Base-by-base conservation (phyloP, 2,888 invertebrate species). In the Tetramorium bicarinatum region DNA sequence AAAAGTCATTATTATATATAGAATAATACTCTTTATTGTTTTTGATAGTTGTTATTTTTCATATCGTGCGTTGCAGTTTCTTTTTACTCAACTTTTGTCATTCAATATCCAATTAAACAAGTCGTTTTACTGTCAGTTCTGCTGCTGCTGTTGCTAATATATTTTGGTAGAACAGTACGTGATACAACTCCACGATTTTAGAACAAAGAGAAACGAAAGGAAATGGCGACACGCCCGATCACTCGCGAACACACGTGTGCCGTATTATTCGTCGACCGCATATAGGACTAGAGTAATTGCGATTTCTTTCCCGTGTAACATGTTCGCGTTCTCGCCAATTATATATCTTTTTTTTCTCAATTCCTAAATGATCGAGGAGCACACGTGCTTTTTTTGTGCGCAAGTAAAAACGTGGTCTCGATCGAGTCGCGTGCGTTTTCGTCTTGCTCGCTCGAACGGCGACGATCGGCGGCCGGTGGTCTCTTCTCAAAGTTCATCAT, bases 1-100 rank as follows among this genome's bases (percentile, higher is more conserved):
- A 88, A 87, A 89, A 92, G 90, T 86, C 89, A 90, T 92, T 91
- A 87, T 92, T 93, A 93, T 94, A 93, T 94, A 94, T 95, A 95
- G 94, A 95, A 95, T 95, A 95, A 94, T 94, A 95, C 94, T 95
- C 95, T 95, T 95, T 94, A 94, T 95, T 94, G 92, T 94, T 94
- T 94, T 94, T 94, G 93, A 94, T 94, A 93, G 93, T 93, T 93
- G 91, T 93, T 93, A 91, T 93, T 87, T 82, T 87, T 93, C 94
- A 94, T 94, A 93, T 94, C 93, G 93, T 93, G 92, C 92, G 91
- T 92, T 91, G 87, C 87, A 82, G 83, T 88, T 90, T 85, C 84
- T 86, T 86, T 82, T 87, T 89, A 77, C 74, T 88, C 84, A 83
- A 83, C 77, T 85, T 86, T 83, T 84, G 47, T 66, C 64, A 59